Conservation (phyloP, 2,888 invertebrate genomes). For the Callimorpha dominula region DNA sequence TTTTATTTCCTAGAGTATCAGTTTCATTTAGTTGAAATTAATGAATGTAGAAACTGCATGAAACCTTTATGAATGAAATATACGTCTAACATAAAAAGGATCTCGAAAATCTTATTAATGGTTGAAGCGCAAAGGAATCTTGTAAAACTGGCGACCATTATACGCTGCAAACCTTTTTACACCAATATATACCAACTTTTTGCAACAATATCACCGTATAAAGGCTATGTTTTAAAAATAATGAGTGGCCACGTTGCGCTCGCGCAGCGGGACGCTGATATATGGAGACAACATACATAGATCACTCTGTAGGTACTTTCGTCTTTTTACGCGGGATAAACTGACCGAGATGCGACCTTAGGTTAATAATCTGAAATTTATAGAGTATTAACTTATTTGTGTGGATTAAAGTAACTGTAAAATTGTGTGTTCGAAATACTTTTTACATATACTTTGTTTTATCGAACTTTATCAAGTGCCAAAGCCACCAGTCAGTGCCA, state of each 20-base stretch:
- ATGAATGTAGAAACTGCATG: slow-evolving; percentile 3
- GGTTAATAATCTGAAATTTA: slow-evolving; percentile 54
- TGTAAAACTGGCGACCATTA: slow-evolving; percentile 59
- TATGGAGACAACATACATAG: slow-evolving; percentile 66
- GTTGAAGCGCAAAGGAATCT: slow-evolving; percentile 39
- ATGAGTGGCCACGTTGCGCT: slow-evolving; percentile 60
- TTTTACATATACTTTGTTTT: slow-evolving; percentile 3
- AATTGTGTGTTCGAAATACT: not conserved
- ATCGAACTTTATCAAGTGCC: not conserved
- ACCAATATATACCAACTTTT: slow-evolving; percentile 62
- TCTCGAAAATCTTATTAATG: slow-evolving; percentile 46
- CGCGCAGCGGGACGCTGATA: slow-evolving; percentile 65
- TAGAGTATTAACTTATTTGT: slow-evolving; percentile 28
- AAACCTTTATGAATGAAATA: slow-evolving; percentile 46
- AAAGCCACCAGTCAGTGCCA: too few relatives aligned
- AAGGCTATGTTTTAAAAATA: slow-evolving; percentile 76
- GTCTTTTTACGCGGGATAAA: slow-evolving; percentile 55
- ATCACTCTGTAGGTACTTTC: slow-evolving; percentile 66
- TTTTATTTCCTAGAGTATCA: not conserved
- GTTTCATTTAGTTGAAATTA: slow-evolving; percentile 1
- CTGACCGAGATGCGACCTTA: slow-evolving; percentile 42
- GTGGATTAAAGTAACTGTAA: not conserved
- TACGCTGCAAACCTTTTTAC: slow-evolving; percentile 44
- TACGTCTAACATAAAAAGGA: slow-evolving; percentile 37
- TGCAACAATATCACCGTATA: slow-evolving; percentile 70